Conservation (phyloP, 2,888 invertebrate genomes). For the Nomada flava region DNA sequence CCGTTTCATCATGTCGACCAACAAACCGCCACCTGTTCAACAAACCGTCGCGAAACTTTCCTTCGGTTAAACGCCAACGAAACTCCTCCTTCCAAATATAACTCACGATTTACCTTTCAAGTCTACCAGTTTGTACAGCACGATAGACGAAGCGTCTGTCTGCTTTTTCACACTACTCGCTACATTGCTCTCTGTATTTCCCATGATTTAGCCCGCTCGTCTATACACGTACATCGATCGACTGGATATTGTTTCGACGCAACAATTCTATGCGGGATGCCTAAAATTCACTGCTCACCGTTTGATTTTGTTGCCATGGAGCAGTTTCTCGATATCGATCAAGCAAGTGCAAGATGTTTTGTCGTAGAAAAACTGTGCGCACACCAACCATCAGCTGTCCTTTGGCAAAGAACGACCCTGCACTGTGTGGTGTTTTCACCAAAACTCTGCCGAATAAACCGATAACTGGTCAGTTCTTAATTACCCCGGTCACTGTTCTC, state of each 20-base stretch:
- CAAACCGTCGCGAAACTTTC: neutral
- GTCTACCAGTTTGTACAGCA: slow-evolving; percentile 95
- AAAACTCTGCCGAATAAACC: too few species aligned
- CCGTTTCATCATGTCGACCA: slow-evolving; percentile 96
- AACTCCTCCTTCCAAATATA: neutral
- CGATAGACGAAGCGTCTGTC: slow-evolving; percentile 93
- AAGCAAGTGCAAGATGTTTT: slow-evolving; percentile 11
- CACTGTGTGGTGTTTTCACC: too few species aligned
- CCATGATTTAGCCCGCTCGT: slow-evolving; percentile 85
- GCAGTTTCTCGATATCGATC: slow-evolving; percentile 57
- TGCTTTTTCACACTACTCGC: slow-evolving; percentile 98
- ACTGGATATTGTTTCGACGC: neutral
- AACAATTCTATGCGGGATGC: neutral
- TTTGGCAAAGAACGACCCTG: too few species aligned
- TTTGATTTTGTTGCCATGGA: slow-evolving; percentile 59
- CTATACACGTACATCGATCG: neutral
- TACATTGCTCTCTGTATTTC: slow-evolving; percentile 95
- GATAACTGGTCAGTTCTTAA: too few species aligned
- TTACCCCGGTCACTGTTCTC: too few species aligned
- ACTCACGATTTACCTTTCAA: slow-evolving; percentile 89
- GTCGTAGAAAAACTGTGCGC: too few species aligned
- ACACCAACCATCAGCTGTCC: too few species aligned
- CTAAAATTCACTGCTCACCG: neutral
- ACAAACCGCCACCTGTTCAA: slow-evolving; percentile 92
- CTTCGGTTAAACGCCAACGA: too few species aligned